These are phyloP conservation scores for Limnephilus lunatus DNA, from an alignment of 2,888 invertebrate species.

Conservation along the genomic window DNA sequence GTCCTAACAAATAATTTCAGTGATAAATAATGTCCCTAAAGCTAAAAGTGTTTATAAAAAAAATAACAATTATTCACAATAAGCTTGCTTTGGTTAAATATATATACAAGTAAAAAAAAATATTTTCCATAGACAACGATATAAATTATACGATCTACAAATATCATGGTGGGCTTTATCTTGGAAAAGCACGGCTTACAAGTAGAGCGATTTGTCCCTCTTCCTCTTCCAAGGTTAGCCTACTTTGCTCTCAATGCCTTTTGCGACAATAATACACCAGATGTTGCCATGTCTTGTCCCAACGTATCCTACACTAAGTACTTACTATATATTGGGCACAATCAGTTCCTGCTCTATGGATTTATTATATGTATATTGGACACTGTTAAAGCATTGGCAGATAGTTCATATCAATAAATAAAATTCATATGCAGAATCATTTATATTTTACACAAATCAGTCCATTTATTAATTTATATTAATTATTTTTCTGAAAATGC, in stretches of 20 bases:
- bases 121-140: slow-evolving; percentile 50
- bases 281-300: slow-evolving; percentile 56
- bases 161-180: slow-evolving; percentile 35
- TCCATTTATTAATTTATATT: slow-evolving; percentile 66
- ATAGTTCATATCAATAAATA: slow-evolving; percentile 64
- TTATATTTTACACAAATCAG: slow-evolving; percentile 66
- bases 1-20: slow-evolving; percentile 62
- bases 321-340: slow-evolving; percentile 63
- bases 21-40: slow-evolving; percentile 58
- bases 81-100: slow-evolving; percentile 64
- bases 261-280: slow-evolving; percentile 32
- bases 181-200: background rate
- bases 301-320: slow-evolving; percentile 60
- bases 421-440: slow-evolving; percentile 61
- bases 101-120: slow-evolving; percentile 53
- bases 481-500: slow-evolving; percentile 65
- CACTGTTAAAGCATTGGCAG: slow-evolving; percentile 66
- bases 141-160: slow-evolving; percentile 43
- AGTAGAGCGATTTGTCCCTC: background rate
- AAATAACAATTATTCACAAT: slow-evolving; percentile 62
- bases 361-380: slow-evolving; percentile 59
- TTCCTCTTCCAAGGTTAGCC: slow-evolving; percentile 16
- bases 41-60: slow-evolving; percentile 58
- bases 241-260: slow-evolving; percentile 1
- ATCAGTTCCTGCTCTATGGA: slow-evolving; percentile 62